Evolutionary conservation across 2,113 vertebrate genomes (phyloP), one percentile per base, ranked within the genome.

Genomic region (Delphinus delphis): DNA sequence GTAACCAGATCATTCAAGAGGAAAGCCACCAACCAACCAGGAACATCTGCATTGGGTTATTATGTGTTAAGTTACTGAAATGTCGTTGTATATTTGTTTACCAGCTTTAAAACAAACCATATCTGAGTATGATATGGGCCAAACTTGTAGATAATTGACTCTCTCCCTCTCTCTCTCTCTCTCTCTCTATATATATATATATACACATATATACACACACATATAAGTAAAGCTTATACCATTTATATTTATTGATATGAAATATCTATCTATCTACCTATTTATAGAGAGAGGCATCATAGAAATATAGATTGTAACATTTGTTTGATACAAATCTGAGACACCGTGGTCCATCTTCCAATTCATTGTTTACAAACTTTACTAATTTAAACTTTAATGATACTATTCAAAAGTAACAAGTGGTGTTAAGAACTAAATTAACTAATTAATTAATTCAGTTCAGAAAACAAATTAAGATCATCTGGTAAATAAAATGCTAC

Each of bases 391-490:
- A 98, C 97, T 98, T 98, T 96, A 97, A 81, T 79, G 95, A 88
- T 90, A 96, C 86, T 97, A 87, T 96, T 98, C 94, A 94, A 97
- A 96, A 80, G 80, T 98, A 98, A 97, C 88, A 97, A 98, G 97
- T 95, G 38, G 50, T 81, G 6, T 96, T 97, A 73, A 97, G 41
- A 47, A 89, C 96, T 97, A 97, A 98, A 98, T 98, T 97, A 98
- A 97, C 93, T 97, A 98, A 98, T 97, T 84, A 98, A 98, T 98
- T 97, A 97, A 97, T 97, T 98, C 93, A 55, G 55, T 98, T 98
- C 90, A 95, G 93, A 95, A 79, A 93, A 87, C 96, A 98, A 98
- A 98, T 98, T 98, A 98, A 98, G 71, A 55, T 86, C 44, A 17
- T 90, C 68, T 97, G 77, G 93, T 96, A 98, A 98, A 97, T 90